Evolutionary conservation across 2,113 vertebrate species (phyloP), one percentile per base, ranked within the genome.

Genomic region (Numenius arquata): DNA sequence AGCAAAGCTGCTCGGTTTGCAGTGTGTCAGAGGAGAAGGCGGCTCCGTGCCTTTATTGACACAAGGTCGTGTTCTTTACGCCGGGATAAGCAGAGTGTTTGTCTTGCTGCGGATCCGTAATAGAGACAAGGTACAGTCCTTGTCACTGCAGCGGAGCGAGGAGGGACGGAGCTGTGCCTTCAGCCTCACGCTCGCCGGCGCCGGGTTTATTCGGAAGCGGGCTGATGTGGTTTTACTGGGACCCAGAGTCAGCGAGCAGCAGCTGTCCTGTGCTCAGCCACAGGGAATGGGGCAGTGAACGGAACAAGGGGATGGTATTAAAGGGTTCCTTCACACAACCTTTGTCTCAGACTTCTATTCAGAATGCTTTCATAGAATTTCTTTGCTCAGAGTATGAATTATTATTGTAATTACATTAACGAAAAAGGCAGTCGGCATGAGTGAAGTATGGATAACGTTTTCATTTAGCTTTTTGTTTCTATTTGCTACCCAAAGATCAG

Each of bases 391-490:
- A 21, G 8, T 34, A 43, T 9, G 32, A 32, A 1, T 78, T 91
- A 63, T 66, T 61, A 40, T 27, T 47, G 36, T 56, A 22, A 40
- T 56, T 53, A 2, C 23, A 8, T n/a, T 72, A 41, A 12, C 11
- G 27, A 47, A 45, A 11, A 5, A 18, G 15, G 36, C 30, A 68
- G 0, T 25, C 0, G 3, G 52, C 12, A 4, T 13, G 17, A 45
- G 7, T 19, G 15, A 32, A 12, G 27, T 34, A 34, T 3, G 29
- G 50, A 8, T 41, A 11, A 27, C 6, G 22, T 40, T 45, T 77
- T 74, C n/a, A 23, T 50, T 53, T 84, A 45, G 50, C 11, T 77
- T 81, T 90, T 63, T 48, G 11, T 20, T 75, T 71, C 55, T 67
- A 0, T 29, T 52, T 32, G 22, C 25, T 45, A 16, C 50, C 30